Conservation (phyloP, 2,888 invertebrate species). For the Diarsia rubi region DNA sequence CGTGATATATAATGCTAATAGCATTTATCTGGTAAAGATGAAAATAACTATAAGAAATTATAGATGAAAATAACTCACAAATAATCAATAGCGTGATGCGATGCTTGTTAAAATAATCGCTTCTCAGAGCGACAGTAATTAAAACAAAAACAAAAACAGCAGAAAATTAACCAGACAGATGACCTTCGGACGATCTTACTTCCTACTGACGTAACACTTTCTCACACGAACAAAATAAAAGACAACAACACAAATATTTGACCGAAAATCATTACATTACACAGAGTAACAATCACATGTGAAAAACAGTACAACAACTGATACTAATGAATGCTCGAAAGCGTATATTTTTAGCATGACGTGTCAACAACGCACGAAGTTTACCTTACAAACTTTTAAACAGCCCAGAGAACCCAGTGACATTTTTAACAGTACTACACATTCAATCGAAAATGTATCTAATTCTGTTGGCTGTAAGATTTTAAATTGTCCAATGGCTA, state of each 20-base stretch:
- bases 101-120: constrained; percentile 23
- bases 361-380: constrained; percentile 39
- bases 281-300: constrained; percentile 26
- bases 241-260: constrained; percentile 30
- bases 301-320: constrained; percentile 24
- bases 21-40: neutral
- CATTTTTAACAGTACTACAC: constrained; percentile 48
- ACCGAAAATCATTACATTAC: constrained; percentile 7
- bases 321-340: constrained; percentile 48
- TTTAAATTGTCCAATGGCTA: constrained; percentile 41
- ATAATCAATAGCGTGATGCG: constrained; percentile 26
- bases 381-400: constrained; percentile 52
- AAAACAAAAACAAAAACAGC: constrained; percentile 8
- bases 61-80: neutral
- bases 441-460: constrained; percentile 39
- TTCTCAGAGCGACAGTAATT: constrained; percentile 23
- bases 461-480: constrained; percentile 24
- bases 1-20: neutral
- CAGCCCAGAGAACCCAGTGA: constrained; percentile 36
- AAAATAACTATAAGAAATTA: no score
- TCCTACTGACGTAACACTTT: constrained; percentile 40
- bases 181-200: constrained; percentile 43
- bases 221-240: constrained; percentile 21
- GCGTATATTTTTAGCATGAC: constrained; percentile 50
- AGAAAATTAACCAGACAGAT: constrained; percentile 10